phyloP scores from a whole-genome alignment of 2,888 invertebrate species.

The Lasioglossum oenotherae region DNA sequence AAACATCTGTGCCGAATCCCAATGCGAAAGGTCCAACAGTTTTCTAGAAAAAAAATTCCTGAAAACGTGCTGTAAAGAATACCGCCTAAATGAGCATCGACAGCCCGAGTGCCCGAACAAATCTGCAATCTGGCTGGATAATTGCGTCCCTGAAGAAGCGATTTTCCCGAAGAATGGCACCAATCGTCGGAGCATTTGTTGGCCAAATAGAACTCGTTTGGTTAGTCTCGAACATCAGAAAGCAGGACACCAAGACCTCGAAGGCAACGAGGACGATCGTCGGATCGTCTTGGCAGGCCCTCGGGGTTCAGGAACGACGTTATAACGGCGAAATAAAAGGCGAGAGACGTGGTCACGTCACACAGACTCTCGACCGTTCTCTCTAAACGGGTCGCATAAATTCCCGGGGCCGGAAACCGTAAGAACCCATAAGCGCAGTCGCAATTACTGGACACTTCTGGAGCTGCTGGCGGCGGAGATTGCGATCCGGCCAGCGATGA shows the following conservation, averaged over 20 bases:
- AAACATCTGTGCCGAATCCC: neutral
- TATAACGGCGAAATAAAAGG: constrained; percentile 60
- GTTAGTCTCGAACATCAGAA: neutral
- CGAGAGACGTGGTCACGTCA: neutral
- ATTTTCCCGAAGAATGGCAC: neutral
- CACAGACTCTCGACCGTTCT: neutral
- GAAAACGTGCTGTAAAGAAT: neutral
- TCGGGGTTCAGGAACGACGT: neutral
- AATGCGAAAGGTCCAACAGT: neutral
- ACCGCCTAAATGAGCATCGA: neutral
- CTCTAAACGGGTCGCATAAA: constrained; percentile 66
- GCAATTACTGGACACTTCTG: constrained; percentile 34
- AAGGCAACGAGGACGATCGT: constrained; percentile 12
- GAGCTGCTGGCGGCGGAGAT: constrained; percentile 13
- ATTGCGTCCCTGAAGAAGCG: neutral
- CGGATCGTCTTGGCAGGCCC: constrained; percentile 23
- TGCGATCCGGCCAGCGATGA: constrained; percentile 34
- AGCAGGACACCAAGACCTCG: neutral
- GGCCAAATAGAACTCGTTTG: neutral
- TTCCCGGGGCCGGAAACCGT: constrained; percentile 59
- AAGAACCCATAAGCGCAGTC: constrained; percentile 22
- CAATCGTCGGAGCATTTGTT: neutral
- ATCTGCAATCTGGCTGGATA: neutral
- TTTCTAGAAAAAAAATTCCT: neutral
- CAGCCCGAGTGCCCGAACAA: neutral